Conservation (phyloP, 2,113 vertebrate genomes). For the Agapornis roseicollis region DNA sequence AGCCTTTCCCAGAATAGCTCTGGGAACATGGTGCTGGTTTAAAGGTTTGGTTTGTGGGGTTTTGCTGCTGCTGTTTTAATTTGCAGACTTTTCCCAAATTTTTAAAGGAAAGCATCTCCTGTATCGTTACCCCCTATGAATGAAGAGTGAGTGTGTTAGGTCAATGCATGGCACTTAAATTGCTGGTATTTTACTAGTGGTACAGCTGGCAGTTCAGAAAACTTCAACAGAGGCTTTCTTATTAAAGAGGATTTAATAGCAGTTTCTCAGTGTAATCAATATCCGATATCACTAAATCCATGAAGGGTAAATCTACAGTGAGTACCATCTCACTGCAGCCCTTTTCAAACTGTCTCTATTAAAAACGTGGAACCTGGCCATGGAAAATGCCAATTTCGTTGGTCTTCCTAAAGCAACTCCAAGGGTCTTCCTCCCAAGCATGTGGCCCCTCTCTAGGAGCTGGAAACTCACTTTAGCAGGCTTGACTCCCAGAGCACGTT, state of each 20-base stretch:
- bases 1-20: slow-evolving; percentile 30
- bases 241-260: background rate
- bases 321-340: background rate
- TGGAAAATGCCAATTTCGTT: background rate
- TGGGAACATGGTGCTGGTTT: background rate
- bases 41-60: background rate
- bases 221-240: background rate
- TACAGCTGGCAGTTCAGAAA: background rate
- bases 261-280: background rate
- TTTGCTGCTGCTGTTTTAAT: background rate
- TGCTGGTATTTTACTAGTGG: background rate
- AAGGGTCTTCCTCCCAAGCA: background rate
- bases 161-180: background rate
- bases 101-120: background rate
- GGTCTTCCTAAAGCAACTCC: background rate
- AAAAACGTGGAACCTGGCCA: background rate
- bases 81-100: background rate
- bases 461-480: background rate
- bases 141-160: background rate
- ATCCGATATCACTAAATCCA: background rate
- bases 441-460: background rate
- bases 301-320: background rate
- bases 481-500: background rate
- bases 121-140: background rate
- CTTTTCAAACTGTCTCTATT: background rate